A percentile compares a stretch with the other conserved stretches of the same genome.
phyloP scores from a whole-genome alignment of 2,888 invertebrate species.

The Agrotis segetum region DNA sequence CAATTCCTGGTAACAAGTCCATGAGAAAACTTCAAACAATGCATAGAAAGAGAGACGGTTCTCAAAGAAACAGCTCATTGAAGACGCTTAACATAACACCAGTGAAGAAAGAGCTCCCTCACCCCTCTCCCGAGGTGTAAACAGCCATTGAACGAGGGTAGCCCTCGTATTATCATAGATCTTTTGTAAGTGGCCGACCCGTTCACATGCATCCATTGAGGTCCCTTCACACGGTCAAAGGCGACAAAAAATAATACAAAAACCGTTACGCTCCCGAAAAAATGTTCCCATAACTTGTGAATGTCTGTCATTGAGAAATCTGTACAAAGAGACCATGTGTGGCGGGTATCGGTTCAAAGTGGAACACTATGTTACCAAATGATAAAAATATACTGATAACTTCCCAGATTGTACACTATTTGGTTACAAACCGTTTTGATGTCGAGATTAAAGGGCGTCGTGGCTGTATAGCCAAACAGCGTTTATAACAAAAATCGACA shows the following conservation, averaged over 20 bases:
- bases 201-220: constrained; percentile 88
- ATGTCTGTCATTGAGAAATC: constrained; percentile 87
- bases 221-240: constrained; percentile 89
- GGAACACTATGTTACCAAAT: constrained; percentile 41
- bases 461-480: not conserved
- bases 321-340: constrained; percentile 70
- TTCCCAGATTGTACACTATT: constrained; percentile 14
- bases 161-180: constrained; percentile 68
- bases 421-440: constrained; percentile 22
- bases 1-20: constrained; percentile 73
- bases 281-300: constrained; percentile 88
- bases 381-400: constrained; percentile 24
- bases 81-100: constrained; percentile 77
- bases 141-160: constrained; percentile 53
- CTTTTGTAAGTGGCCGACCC: constrained; percentile 74
- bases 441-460: not conserved
- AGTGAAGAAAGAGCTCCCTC: constrained; percentile 71
- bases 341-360: constrained; percentile 54
- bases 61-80: constrained; percentile 87
- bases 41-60: constrained; percentile 77
- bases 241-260: constrained; percentile 90
- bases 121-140: constrained; percentile 60
- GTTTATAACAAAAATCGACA: constrained; percentile 8
- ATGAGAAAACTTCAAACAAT: constrained; percentile 86
- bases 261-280: constrained; percentile 90